Evolutionary conservation across 2,888 invertebrate genomes (phyloP), one percentile per base, ranked within the genome.

Genomic region (Druceiella hillmani): DNA sequence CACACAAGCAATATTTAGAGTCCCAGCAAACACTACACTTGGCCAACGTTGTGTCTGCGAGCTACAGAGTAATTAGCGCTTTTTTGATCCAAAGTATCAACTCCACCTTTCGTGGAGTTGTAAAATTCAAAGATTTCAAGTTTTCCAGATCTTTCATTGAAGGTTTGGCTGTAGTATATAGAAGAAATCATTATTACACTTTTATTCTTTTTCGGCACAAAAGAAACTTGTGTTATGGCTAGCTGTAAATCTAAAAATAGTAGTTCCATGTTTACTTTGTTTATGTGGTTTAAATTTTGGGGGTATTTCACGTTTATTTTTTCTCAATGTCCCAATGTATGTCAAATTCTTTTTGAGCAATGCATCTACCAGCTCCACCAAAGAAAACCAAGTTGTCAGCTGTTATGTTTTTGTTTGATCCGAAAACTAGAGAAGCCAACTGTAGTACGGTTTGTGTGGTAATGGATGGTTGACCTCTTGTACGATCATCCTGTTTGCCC

Each of bases 301-400:
- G 49, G 44, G 28, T 46, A 46, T 12, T 27, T n/a, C n/a, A n/a
- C n/a, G n/a, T n/a, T n/a, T n/a, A n/a, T n/a, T n/a, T n/a, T n/a
- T n/a, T n/a, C n/a, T 29, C 11, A 51, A 20, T 12, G 46, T 52
- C 13, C 47, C 49, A 7, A 48, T 45, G 28, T 33, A 36, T 9
- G 47, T 45, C 10, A n/a, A n/a, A 49, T 30, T 9, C 41, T 37
- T 25, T 40, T 33, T 14, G 7, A 6, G 44, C 16, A 20, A 20
- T 20, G 9, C 41, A 13, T 17, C 14, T 17, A 41, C n/a, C 10
- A 15, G 24, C 20, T 41, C 40, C 7, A n/a, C n/a, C n/a, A n/a
- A n/a, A n/a, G n/a, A n/a, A n/a, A n/a, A n/a, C n/a, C n/a, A n/a
- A n/a, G n/a, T n/a, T n/a, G n/a, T n/a, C n/a, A n/a, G n/a, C n/a